A percentile compares a stretch with the other conserved stretches of the same genome.
Conservation (phyloP, 2,113 vertebrate species). For the Rhipidura dahli region DNA sequence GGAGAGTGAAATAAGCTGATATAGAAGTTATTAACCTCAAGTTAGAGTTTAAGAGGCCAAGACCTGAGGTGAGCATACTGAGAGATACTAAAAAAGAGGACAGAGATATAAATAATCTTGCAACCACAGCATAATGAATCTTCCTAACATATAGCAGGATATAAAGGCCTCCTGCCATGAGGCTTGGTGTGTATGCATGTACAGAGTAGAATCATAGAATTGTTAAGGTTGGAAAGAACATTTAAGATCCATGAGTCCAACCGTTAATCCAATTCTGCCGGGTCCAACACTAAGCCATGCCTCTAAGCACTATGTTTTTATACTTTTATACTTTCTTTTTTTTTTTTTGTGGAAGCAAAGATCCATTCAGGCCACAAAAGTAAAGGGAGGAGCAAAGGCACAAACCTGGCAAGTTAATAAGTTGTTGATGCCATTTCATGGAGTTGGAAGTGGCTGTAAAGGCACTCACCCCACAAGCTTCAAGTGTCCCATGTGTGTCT, state of each 20-base stretch:
- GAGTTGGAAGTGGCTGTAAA: fast-evolving
- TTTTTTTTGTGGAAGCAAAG: not conserved
- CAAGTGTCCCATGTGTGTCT: fast-evolving
- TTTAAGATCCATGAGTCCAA: not conserved
- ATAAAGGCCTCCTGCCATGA: not conserved
- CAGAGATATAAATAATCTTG: not conserved
- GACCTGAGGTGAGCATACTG: not conserved
- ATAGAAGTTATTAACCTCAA: not conserved
- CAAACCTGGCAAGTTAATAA: not conserved
- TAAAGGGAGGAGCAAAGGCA: not conserved
- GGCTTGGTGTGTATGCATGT: fast-evolving
- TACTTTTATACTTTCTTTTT: not conserved
- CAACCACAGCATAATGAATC: not conserved
- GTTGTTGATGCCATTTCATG: not conserved
- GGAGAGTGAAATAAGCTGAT: not conserved
- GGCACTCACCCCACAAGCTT: not conserved
- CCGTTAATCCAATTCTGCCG: not conserved
- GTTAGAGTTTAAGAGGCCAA: not conserved
- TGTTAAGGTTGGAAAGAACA: not conserved
- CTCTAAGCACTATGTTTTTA: not conserved
- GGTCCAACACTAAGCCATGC: not conserved
- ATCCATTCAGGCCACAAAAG: not conserved
- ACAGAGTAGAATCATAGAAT: not conserved
- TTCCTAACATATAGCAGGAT: not conserved
- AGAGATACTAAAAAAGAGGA: not conserved